These are phyloP conservation scores for Oligia strigilis DNA, from an alignment of 2,888 invertebrate genomes.

Conservation along the genomic window DNA sequence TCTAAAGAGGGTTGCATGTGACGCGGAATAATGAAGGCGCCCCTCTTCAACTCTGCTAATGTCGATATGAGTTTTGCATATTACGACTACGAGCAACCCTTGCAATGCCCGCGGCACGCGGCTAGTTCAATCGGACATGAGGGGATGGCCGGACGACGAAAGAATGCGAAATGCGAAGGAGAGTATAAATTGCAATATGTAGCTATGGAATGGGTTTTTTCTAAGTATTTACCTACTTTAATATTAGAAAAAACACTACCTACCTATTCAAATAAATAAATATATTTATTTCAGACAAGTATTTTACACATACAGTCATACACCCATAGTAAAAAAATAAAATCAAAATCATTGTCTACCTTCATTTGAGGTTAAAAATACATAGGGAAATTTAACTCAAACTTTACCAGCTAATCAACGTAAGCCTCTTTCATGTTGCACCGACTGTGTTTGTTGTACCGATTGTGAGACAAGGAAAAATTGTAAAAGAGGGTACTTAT, in stretches of 20 bases:
- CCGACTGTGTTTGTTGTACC: neutral
- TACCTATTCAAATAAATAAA: neutral
- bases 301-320: no score
- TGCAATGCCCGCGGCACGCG: slow-evolving; percentile 47
- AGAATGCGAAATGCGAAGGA: slow-evolving; percentile 38
- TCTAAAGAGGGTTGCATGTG: slow-evolving; percentile 81
- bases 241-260: neutral
- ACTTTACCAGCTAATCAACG: neutral
- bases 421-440: no score
- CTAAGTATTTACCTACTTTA: neutral
- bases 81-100: slow-evolving; percentile 52
- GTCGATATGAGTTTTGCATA: slow-evolving; percentile 84
- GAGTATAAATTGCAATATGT: slow-evolving; percentile 25
- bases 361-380: neutral
- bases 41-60: slow-evolving; percentile 73
- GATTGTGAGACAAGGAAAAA: neutral
- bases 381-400: neutral
- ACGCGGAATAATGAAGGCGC: slow-evolving; percentile 85
- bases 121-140: slow-evolving; percentile 30
- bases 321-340: no score
- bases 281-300: no score
- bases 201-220: neutral
- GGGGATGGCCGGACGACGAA: slow-evolving; percentile 28
- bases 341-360: neutral
- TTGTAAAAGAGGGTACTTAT: neutral